These are phyloP conservation scores for Cosmia pyralina DNA, from an alignment of 2,888 invertebrate species.

Conservation along the genomic window DNA sequence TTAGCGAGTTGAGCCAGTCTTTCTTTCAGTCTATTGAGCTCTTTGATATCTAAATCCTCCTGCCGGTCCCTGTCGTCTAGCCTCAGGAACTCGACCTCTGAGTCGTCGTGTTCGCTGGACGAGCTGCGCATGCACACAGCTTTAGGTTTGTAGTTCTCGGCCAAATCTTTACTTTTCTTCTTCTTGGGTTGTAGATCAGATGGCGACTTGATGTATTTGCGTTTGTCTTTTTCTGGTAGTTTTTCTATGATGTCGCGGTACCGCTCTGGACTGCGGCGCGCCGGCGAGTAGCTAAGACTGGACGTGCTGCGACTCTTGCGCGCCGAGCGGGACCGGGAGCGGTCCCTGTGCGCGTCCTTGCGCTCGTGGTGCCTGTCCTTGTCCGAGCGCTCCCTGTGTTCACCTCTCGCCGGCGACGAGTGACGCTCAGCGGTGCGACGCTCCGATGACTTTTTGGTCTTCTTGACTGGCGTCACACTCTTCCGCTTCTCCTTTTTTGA, in stretches of 20 bases:
- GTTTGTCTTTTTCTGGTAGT: slow-evolving; percentile 89
- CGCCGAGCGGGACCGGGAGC: slow-evolving; percentile 74
- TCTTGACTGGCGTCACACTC: slow-evolving; percentile 72
- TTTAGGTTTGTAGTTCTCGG: slow-evolving; percentile 78
- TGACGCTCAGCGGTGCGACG: slow-evolving; percentile 69
- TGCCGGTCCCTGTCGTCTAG: slow-evolving; percentile 87
- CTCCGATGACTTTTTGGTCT: slow-evolving; percentile 73
- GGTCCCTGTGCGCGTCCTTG: slow-evolving; percentile 69
- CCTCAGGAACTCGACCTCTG: slow-evolving; percentile 89
- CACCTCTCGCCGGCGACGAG: slow-evolving; percentile 66
- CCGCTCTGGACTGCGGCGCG: slow-evolving; percentile 92
- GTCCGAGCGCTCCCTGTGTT: slow-evolving; percentile 63
- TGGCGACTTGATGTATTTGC: slow-evolving; percentile 86
- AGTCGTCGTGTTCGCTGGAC: slow-evolving; percentile 90
- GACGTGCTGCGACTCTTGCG: slow-evolving; percentile 88
- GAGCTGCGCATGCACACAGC: slow-evolving; percentile 90
- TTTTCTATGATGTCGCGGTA: slow-evolving; percentile 92
- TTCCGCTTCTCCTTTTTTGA: slow-evolving; percentile 75
- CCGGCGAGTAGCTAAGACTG: slow-evolving; percentile 92
- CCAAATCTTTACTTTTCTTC: slow-evolving; percentile 71
- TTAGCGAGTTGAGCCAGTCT: slow-evolving; percentile 93
- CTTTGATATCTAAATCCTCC: slow-evolving; percentile 91
- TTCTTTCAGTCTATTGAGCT: slow-evolving; percentile 92
- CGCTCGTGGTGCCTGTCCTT: slow-evolving; percentile 69
- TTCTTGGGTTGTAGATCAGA: slow-evolving; percentile 81